phyloP scores from a whole-genome alignment of 2,888 invertebrate genomes.

The Acrocyrtus sp. region DNA sequence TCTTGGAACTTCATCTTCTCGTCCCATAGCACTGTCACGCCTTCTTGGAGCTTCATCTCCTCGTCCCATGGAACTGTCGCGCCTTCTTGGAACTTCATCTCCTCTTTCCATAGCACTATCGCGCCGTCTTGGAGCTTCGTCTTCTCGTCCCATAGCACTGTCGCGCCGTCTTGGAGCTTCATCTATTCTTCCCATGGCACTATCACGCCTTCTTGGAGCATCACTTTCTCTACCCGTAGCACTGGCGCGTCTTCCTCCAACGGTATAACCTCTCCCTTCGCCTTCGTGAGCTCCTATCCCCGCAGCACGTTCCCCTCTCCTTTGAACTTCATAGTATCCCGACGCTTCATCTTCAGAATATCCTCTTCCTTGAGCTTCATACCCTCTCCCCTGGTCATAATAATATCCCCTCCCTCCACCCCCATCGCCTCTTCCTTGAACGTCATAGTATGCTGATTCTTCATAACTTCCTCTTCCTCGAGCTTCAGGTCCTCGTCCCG shows the following conservation, averaged over 20 bases:
- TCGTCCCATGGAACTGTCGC: no score
- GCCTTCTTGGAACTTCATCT: no score
- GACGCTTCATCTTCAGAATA: not conserved
- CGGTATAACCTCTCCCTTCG: conserved; percentile 25
- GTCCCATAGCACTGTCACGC: not conserved
- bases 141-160: not conserved
- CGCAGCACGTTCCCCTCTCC: no score
- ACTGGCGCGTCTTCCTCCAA: conserved; percentile 27
- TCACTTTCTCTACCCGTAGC: conserved; percentile 28
- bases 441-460: not conserved
- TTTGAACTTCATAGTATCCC: not conserved
- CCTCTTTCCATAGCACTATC: not conserved
- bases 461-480: no score
- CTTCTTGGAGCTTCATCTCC: not conserved
- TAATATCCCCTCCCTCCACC: not conserved
- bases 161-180: not conserved
- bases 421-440: conserved; percentile 1
- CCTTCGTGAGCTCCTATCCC: conserved; percentile 5
- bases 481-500: not conserved
- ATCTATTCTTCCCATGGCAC: no score
- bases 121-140: not conserved
- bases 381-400: no score
- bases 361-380: not conserved
- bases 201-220: conserved; percentile 9
- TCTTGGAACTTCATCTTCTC: not conserved